A percentile compares a stretch with the other conserved stretches of the same genome.
Conservation (phyloP, 2,113 vertebrate genomes). For the Aviceda subcristata region DNA sequence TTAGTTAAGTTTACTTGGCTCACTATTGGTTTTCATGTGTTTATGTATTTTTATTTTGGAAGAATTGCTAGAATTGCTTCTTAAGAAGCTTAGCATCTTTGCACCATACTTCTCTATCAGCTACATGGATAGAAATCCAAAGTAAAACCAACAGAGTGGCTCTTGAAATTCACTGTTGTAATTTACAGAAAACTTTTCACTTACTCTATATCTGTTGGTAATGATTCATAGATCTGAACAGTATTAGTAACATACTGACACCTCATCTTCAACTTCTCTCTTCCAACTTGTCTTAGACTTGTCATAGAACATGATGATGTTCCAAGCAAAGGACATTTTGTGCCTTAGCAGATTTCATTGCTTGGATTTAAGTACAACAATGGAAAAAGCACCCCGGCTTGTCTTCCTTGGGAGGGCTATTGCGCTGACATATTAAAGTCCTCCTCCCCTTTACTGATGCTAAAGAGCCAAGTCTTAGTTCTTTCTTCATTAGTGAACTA, state of each 20-base stretch:
- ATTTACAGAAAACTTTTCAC: background rate
- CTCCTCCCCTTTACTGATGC: background rate
- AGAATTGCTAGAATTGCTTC: background rate
- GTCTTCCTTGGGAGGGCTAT: background rate
- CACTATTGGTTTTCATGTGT: background rate
- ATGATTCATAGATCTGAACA: conserved; percentile 45
- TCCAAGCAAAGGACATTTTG: conserved; percentile 42
- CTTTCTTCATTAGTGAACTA: background rate
- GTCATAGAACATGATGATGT: conserved; percentile 37
- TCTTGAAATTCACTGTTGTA: background rate
- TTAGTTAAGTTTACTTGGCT: background rate
- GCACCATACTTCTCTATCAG: background rate
- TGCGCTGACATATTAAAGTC: background rate
- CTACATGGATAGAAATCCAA: background rate
- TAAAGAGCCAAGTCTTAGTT: background rate
- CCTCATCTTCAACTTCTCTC: conserved; percentile 35
- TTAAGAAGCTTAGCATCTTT: background rate
- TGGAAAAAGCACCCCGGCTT: background rate
- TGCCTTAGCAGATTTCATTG: conserved; percentile 4
- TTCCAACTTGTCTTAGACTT: conserved; percentile 45
- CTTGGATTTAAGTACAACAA: background rate
- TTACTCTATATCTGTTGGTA: conserved; percentile 39
- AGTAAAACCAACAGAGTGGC: background rate
- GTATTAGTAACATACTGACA: conserved; percentile 47
- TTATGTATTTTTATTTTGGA: background rate